phyloP scores from a whole-genome alignment of 2,797 vertebrate genomes.

The Poecilia wingei region DNA sequence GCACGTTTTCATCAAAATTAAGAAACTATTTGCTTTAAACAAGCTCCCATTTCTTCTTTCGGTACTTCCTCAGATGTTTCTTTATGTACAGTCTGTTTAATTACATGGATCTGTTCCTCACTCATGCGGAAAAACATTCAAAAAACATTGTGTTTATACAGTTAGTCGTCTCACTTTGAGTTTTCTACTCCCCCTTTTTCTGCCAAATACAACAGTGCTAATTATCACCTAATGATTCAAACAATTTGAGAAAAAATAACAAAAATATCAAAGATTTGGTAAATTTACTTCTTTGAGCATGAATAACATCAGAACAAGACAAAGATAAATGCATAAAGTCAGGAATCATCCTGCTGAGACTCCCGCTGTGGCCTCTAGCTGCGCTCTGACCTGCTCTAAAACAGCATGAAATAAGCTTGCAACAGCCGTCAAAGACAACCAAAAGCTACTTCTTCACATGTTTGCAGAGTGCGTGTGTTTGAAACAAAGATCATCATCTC shows the following conservation, averaged over 20 bases:
- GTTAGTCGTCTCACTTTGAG: neutral
- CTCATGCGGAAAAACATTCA: neutral
- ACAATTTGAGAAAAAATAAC: too few species aligned
- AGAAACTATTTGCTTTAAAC: too few species aligned
- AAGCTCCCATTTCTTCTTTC: neutral
- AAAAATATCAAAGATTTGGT: conserved; percentile 4
- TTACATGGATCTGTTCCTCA: neutral
- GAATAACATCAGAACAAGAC: neutral
- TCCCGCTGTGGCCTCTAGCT: conserved; percentile 40
- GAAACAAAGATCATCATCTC: conserved; percentile 32
- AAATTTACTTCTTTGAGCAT: conserved; percentile 5
- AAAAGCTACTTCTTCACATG: conserved; percentile 10
- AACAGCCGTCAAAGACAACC: conserved; percentile 39
- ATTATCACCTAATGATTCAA: too few species aligned
- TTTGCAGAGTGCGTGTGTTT: conserved; percentile 5
- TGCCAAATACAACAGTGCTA: too few species aligned
- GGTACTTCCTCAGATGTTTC: too few species aligned
- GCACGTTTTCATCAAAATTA: too few species aligned
- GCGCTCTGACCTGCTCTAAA: conserved; percentile 42
- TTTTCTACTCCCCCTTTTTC: neutral
- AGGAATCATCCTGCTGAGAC: conserved; percentile 6
- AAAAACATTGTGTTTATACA: neutral
- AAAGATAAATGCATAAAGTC: neutral
- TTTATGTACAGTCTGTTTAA: neutral
- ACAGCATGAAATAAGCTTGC: conserved; percentile 29